Conservation (phyloP, 2,797 vertebrate genomes). For the Oryzias sinensis region DNA sequence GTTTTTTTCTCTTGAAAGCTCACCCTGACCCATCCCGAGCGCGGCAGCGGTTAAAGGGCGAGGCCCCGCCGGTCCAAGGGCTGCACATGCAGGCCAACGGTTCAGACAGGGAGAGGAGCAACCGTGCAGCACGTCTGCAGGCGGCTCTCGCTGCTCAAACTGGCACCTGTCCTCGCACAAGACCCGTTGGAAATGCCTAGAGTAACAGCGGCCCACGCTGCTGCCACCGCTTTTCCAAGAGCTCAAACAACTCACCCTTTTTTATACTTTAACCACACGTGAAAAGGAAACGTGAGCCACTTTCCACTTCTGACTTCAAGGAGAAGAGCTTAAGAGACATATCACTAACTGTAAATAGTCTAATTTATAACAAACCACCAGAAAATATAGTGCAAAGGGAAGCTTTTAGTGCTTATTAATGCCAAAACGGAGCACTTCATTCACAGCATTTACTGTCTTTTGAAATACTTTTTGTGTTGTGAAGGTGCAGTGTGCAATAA, state of each 20-base stretch:
- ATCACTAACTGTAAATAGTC: conserved; percentile 70
- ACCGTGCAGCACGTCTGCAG: conserved; percentile 47
- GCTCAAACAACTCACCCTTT: conserved; percentile 29
- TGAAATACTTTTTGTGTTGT: conserved; percentile 60
- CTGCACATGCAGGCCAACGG: conserved; percentile 65
- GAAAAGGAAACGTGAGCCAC: conserved; percentile 49
- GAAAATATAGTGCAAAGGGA: conserved; percentile 32
- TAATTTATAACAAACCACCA: conserved; percentile 52
- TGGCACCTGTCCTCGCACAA: conserved; percentile 58
- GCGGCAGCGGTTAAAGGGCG: background rate
- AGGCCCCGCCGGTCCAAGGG: conserved; percentile 71
- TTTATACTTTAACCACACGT: conserved; percentile 37
- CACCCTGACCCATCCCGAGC: conserved; percentile 16
- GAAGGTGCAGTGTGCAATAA: conserved; percentile 59
- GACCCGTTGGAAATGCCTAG: conserved; percentile 41
- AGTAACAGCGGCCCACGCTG: conserved; percentile 47
- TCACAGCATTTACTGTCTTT: conserved; percentile 57
- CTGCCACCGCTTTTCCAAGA: conserved; percentile 39
- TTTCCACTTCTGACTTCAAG: conserved; percentile 15
- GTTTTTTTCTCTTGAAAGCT: conserved; percentile 24
- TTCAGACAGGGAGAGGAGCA: conserved; percentile 58
- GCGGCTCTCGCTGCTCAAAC: conserved; percentile 35
- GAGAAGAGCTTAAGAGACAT: conserved; percentile 61
- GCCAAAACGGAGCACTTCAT: conserved; percentile 67
- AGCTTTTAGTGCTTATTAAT: conserved; percentile 49